These are phyloP conservation scores for Margaritifera margaritifera DNA, from an alignment of 2,888 invertebrate species.

Conservation along the genomic window DNA sequence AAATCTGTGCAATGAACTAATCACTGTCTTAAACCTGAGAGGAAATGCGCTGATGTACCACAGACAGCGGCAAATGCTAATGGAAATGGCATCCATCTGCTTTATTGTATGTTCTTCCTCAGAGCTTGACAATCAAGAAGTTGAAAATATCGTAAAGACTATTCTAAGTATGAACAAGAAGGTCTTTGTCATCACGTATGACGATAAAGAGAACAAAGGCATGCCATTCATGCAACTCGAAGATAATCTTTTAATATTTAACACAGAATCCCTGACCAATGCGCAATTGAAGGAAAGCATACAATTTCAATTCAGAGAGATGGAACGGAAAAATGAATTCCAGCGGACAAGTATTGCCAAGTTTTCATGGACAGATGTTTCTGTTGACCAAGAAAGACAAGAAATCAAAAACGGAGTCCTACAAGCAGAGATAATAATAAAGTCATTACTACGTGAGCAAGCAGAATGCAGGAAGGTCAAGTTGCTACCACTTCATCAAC, in stretches of 20 bases:
- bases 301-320: not conserved
- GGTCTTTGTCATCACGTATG: no score
- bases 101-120: not conserved
- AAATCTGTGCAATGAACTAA: not conserved
- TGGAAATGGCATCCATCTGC: slow-evolving; percentile 1
- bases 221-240: no score
- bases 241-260: no score
- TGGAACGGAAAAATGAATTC: not conserved
- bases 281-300: not conserved
- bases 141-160: no score
- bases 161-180: no score
- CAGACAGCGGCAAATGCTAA: not conserved
- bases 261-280: no score
- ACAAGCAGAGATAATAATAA: not conserved
- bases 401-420: not conserved
- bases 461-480: not conserved
- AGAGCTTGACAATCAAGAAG: no score
- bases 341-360: not conserved
- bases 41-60: not conserved
- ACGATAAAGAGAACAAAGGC: no score
- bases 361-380: not conserved
- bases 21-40: slow-evolving; percentile 10
- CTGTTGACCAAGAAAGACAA: not conserved
- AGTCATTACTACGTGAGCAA: no score
- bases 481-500: slow-evolving; percentile 9